Evolutionary conservation across 64 coral and sea anemone species (phyloP), one percentile per base, ranked within the genome.

Genomic region (Stichodactyla helianthus): DNA sequence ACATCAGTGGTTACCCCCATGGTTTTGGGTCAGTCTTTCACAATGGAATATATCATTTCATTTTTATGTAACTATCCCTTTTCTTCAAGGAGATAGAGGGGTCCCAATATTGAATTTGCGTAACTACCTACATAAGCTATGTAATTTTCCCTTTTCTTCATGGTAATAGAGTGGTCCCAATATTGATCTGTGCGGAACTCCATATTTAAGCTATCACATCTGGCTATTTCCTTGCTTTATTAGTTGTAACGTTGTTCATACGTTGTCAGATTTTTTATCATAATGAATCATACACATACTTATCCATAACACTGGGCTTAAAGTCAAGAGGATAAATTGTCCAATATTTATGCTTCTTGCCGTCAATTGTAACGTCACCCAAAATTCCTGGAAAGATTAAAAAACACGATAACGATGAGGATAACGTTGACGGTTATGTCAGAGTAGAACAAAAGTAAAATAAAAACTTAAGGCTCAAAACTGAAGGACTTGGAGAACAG

Each of bases 291-390:
- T 53, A 59, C 15, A 23, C 79, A 60, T 84, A 89, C 81, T 86
- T 93, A 11, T 77, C 51, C 58, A 93, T 78, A 81, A 93, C 84
- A 77, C 63, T 71, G 53, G 18, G 68, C 64, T 93, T 88, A 63
- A 93, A 93, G 26, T 93, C 91, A 44, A 93, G 71, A 74, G 91
- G 67, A 22, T 82, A 83, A 44, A 93, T 88, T 61, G 77, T 88
- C 91, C 91, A 93, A 51, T 25, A 0, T 60, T 76, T 85, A 54
- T 88, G 65, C 44, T 67, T 84, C 20, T 84, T 35, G 35, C 58
- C 57, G 84, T 93, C 82, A 28, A 88, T 44, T 6, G 55, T 59
- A 52, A 93, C 91, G 28, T 83, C 70, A 27, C 91, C 86, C n/a
- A 88, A 71, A 83, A 93, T 93, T 52, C 91, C 91, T 93, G 31